phyloP scores from a whole-genome alignment of 1,140 invertebrate species.

The Anastrepha ludens region DNA sequence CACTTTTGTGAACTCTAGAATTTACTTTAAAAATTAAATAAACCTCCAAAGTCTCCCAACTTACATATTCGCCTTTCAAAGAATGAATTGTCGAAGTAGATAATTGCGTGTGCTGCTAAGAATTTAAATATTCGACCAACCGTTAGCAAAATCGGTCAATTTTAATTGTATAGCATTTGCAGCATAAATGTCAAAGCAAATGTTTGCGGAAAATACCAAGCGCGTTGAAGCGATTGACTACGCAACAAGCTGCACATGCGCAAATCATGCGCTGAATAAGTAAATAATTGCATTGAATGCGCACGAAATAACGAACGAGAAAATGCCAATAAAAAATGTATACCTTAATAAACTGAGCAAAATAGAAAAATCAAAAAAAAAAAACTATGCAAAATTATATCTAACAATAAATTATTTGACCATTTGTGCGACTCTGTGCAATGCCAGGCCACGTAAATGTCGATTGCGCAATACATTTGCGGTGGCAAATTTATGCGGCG shows the following conservation, averaged over 20 bases:
- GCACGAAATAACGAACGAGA: background rate
- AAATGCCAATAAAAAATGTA: background rate
- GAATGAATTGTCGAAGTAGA: background rate
- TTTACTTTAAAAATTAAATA: too few species aligned
- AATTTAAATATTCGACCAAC: background rate
- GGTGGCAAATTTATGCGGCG: background rate
- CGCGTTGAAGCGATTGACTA: background rate
- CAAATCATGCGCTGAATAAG: slow-evolving; percentile 32
- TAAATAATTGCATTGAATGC: background rate
- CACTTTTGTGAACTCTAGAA: too few species aligned
- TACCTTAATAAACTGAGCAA: background rate
- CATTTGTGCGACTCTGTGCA: background rate
- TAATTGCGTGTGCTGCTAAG: background rate
- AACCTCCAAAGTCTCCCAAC: too few species aligned
- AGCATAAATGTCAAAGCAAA: background rate
- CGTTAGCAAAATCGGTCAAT: background rate
- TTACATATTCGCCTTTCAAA: background rate
- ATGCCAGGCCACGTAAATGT: background rate
- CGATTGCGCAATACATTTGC: slow-evolving; percentile 29
- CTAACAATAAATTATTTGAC: background rate
- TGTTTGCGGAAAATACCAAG: background rate
- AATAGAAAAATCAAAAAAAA: background rate
- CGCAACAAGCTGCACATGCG: background rate
- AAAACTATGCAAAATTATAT: background rate
- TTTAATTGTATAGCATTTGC: background rate